Evolutionary conservation across 2,113 vertebrate genomes (phyloP).

Genomic region (Leucoraja erinaceus): DNA sequence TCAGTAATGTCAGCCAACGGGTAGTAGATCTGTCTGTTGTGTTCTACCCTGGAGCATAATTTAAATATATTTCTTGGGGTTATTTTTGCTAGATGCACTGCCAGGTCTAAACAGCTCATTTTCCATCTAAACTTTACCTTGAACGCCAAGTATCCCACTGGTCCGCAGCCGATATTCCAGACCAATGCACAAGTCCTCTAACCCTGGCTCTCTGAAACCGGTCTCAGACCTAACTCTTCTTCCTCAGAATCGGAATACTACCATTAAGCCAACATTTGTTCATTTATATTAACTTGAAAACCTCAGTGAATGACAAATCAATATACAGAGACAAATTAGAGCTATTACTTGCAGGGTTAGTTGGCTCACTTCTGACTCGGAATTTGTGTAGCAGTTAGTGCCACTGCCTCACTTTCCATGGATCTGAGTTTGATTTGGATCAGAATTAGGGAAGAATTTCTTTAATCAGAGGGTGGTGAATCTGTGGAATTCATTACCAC

Average conservation of each 20-base stretch:
- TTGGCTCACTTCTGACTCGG: background rate
- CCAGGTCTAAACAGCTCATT: background rate
- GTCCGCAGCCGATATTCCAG: background rate
- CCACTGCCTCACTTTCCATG: too few species aligned
- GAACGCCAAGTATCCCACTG: background rate
- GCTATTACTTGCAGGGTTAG: background rate
- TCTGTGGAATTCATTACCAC: too few species aligned
- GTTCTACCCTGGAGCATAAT: background rate
- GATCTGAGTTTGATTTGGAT: too few species aligned
- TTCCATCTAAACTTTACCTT: background rate
- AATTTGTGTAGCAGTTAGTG: too few species aligned
- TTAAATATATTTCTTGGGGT: background rate
- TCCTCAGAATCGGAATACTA: background rate
- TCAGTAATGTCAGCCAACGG: background rate
- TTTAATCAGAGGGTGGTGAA: too few species aligned
- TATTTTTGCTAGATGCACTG: background rate
- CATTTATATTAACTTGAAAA: background rate
- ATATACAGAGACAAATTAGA: background rate
- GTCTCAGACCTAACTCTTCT: background rate
- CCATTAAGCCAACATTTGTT: background rate
- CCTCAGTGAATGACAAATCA: background rate
- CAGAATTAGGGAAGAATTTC: too few species aligned
- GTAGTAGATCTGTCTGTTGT: background rate
- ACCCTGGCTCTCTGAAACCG: background rate
- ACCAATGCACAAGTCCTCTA: background rate